Evolutionary conservation across 2,797 vertebrate species (phyloP).

Genomic region (Brachyrhaphis roseni): DNA sequence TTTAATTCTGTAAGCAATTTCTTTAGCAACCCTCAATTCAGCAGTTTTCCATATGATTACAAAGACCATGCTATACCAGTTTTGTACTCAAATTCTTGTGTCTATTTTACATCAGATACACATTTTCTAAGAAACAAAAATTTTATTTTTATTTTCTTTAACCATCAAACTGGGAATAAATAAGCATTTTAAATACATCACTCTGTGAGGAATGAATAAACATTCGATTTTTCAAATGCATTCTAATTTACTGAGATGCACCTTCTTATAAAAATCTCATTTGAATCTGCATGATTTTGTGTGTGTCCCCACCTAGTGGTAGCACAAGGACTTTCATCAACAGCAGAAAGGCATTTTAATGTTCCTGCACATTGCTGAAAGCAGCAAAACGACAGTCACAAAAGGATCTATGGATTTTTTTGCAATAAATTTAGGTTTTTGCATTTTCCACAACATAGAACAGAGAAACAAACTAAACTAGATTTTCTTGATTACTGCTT

Average conservation of each 20-base stretch:
- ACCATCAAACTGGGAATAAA: neutral
- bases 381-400: neutral
- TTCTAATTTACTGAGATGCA: neutral
- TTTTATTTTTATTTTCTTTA: neutral
- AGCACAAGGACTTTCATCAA: neutral
- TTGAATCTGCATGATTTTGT: neutral
- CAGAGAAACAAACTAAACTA: neutral
- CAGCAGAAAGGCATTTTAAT: neutral
- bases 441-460: neutral
- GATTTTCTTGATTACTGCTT: neutral
- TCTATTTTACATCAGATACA: neutral
- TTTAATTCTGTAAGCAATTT: too few species aligned
- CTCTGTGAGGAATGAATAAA: neutral
- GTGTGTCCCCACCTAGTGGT: conserved; percentile 12
- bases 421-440: neutral
- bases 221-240: neutral
- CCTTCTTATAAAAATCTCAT: neutral
- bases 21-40: neutral
- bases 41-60: neutral
- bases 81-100: neutral
- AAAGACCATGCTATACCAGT: neutral
- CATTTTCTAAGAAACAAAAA: neutral
- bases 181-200: conserved; percentile 1
- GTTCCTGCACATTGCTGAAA: neutral
- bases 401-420: neutral